These are phyloP conservation scores for Smutsia gigantea DNA, from an alignment of 2,797 vertebrate species.

Conservation along the genomic window DNA sequence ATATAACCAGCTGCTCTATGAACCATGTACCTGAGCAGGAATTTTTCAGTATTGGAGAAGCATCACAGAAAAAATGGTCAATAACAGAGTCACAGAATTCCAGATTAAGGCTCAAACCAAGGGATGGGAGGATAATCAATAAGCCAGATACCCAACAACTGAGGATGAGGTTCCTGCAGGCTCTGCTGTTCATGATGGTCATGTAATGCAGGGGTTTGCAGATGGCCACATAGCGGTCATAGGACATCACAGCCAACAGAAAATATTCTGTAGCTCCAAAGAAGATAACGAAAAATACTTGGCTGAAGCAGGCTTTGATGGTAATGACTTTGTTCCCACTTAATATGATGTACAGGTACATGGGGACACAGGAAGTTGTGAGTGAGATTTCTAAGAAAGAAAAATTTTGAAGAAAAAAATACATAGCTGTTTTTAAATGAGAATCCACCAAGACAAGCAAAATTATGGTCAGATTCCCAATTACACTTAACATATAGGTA, in stretches of 20 bases:
- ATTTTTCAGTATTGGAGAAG: background rate
- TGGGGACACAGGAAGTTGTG: background rate
- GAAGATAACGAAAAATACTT: constrained; percentile 39
- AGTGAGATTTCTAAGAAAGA: constrained; percentile 52
- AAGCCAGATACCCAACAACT: background rate
- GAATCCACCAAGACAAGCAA: background rate
- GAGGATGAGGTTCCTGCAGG: background rate
- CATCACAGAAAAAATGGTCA: background rate
- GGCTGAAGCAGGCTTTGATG: background rate
- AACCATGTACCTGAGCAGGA: background rate
- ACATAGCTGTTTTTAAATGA: constrained; percentile 2
- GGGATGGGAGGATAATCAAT: background rate
- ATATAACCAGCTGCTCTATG: background rate
- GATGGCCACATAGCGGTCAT: background rate
- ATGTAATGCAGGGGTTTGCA: background rate
- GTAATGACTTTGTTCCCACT: background rate
- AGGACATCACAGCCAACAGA: background rate
- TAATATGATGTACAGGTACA: background rate
- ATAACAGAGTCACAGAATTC: constrained; percentile 3
- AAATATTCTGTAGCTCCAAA: constrained; percentile 15
- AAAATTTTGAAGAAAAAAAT: constrained; percentile 41
- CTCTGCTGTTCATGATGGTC: background rate
- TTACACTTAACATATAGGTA: background rate
- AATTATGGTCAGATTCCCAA: background rate
- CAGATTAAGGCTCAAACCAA: background rate